Percentiles rank a stretch among this genome's conserved stretches.
Evolutionary conservation across 1,140 invertebrate genomes (phyloP).

Genomic region (Acyrthosiphon pisum): DNA sequence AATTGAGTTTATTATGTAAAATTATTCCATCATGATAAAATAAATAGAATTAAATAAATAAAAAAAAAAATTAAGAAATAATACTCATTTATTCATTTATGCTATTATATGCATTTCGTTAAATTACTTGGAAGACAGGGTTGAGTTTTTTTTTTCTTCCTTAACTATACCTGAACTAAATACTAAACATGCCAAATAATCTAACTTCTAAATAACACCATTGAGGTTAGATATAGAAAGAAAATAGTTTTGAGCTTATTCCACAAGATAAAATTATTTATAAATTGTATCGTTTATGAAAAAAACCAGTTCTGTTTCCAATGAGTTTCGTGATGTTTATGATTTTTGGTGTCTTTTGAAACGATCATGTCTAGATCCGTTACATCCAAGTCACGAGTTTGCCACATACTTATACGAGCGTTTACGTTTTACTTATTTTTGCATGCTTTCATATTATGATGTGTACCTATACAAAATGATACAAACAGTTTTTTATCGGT

Average conservation of each 20-base stretch:
- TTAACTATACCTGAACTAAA: neutral
- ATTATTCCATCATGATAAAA: neutral
- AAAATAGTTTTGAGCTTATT: neutral
- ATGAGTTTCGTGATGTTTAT: neutral
- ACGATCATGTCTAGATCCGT: neutral
- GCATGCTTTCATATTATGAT: neutral
- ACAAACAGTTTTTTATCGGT: neutral
- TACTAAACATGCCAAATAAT: neutral
- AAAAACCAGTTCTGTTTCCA: neutral
- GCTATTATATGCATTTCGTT: neutral
- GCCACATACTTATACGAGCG: too few relatives aligned
- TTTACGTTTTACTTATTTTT: neutral
- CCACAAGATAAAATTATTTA: neutral
- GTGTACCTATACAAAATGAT: neutral
- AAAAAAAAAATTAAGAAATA: neutral
- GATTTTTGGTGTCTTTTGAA: neutral
- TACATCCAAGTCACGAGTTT: slow-evolving; percentile 6
- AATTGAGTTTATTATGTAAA: slow-evolving; percentile 15
- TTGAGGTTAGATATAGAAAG: neutral
- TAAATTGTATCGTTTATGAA: neutral
- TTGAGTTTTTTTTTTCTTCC: neutral
- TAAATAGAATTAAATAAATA: neutral
- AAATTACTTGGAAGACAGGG: neutral
- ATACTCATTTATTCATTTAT: neutral
- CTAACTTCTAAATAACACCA: neutral